phyloP scores from a whole-genome alignment of 2,113 vertebrate species.

The Marmota monax region DNA sequence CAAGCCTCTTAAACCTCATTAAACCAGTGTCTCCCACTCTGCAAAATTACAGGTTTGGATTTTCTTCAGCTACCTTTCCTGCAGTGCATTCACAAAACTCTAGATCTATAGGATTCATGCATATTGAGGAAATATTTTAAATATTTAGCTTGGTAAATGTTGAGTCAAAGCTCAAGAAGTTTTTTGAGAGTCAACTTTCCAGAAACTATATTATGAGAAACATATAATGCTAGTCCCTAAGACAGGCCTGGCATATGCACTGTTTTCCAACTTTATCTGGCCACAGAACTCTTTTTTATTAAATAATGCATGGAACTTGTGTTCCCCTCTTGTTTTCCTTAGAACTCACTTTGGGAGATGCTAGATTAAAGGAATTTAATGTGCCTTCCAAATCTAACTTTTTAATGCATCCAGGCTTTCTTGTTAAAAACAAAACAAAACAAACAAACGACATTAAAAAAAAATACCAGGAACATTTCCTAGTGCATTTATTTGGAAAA shows the following conservation, averaged over 20 bases:
- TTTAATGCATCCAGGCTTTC: not conserved
- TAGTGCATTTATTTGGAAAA: slow-evolving; percentile 17
- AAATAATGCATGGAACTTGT: not conserved
- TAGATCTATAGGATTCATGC: too few species aligned
- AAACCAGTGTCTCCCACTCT: slow-evolving; percentile 74
- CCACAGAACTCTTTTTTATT: not conserved
- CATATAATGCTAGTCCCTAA: not conserved
- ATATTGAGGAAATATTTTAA: not conserved
- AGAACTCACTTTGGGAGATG: not conserved
- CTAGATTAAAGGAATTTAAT: not conserved
- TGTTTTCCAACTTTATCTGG: not conserved
- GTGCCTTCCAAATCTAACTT: not conserved
- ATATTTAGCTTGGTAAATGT: not conserved
- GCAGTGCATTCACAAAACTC: not conserved
- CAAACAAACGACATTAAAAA: not conserved
- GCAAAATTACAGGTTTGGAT: not conserved
- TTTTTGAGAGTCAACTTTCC: not conserved
- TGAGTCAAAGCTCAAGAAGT: not conserved
- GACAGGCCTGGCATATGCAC: too few species aligned
- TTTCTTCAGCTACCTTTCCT: not conserved
- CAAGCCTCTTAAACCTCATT: slow-evolving; percentile 53
- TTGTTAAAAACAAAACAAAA: not conserved
- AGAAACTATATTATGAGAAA: not conserved
- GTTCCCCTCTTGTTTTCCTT: not conserved
- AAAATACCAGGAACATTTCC: not conserved